Conservation (phyloP, 2,113 vertebrate species). For the Periophthalmodon schlosseri region DNA sequence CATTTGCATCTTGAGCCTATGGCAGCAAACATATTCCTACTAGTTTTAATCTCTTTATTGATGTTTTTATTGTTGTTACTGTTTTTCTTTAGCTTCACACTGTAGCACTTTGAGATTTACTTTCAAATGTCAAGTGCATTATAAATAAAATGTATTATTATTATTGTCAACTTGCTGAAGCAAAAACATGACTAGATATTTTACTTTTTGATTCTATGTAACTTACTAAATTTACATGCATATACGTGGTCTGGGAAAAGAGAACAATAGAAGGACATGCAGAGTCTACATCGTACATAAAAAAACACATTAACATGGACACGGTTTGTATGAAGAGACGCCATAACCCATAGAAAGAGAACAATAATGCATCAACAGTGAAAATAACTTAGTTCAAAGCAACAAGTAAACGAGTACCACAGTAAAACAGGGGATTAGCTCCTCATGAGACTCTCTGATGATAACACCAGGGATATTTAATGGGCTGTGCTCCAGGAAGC, state of each 20-base stretch:
- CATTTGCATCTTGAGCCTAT: neutral
- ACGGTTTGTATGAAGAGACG: neutral
- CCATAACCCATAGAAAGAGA: neutral
- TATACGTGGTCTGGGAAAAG: neutral
- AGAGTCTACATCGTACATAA: neutral
- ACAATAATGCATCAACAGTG: neutral
- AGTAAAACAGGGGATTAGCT: slow-evolving; percentile 53
- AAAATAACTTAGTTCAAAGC: slow-evolving; percentile 45
- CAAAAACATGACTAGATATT: too few relatives aligned
- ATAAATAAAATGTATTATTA: too few relatives aligned
- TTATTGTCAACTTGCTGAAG: too few relatives aligned
- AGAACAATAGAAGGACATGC: neutral
- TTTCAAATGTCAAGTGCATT: too few relatives aligned
- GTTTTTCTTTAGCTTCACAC: too few relatives aligned
- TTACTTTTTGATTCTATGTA: too few relatives aligned
- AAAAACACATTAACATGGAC: neutral
- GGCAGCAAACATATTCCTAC: too few relatives aligned
- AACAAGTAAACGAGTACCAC: slow-evolving; percentile 51
- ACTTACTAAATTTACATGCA: too few relatives aligned
- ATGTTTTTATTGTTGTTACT: too few relatives aligned
- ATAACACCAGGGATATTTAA: slow-evolving; percentile 59
- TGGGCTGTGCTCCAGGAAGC: slow-evolving; percentile 57
- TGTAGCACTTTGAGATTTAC: too few relatives aligned
- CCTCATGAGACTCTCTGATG: slow-evolving; percentile 60
- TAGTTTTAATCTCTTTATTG: too few relatives aligned